Base-by-base conservation (phyloP, 2,888 invertebrate genomes). In the Tridacna gigas region DNA sequence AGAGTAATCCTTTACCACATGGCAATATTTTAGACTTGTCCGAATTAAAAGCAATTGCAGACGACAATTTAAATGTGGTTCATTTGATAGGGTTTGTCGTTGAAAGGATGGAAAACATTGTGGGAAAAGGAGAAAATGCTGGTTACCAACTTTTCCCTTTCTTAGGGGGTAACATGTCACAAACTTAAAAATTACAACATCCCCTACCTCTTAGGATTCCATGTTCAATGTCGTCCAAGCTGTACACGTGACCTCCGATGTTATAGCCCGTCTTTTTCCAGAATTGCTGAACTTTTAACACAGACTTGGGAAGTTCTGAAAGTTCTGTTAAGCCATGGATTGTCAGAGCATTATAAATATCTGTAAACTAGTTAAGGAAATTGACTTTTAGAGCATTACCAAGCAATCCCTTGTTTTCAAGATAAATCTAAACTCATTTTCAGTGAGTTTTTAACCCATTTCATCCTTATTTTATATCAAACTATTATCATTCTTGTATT, bases 161-260 rank as follows among this genome's bases (percentile, higher is more conserved):
- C 63, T 12, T 66, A 22, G 26, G 26, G 22, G 63, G 66, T 11
- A 66, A 66, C 7, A 12, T 7, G 25, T 66, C 20, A 66, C 7
- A 66, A 11, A n/a, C n/a, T n/a, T n/a, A n/a, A 66, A 66, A 28
- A 12, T 20, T 67, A 20, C 28, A 28, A 26, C 13, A 18, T 67
- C 15, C 20, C 47, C 81, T 84, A 94, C 95, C 93, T 91, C 95
- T 91, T 0, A 95, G 88, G 56, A 95, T 91, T 13, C 95, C 95
- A 89, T 95, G 95, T 86, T 95, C 95, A n/a, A 95, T 94, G 80
- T 95, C 95, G 89, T 95, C 95, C 60, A 95, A 88, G n/a, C 93
- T 93, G 89, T 91, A 95, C 9, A 91, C 86, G 69, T 89, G 88
- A 0, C 91, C 91, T 12, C 93, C 95, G 76, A 95, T 94, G 60